Conservation (phyloP, 2,797 vertebrate genomes). For the Synanceia verrucosa region DNA sequence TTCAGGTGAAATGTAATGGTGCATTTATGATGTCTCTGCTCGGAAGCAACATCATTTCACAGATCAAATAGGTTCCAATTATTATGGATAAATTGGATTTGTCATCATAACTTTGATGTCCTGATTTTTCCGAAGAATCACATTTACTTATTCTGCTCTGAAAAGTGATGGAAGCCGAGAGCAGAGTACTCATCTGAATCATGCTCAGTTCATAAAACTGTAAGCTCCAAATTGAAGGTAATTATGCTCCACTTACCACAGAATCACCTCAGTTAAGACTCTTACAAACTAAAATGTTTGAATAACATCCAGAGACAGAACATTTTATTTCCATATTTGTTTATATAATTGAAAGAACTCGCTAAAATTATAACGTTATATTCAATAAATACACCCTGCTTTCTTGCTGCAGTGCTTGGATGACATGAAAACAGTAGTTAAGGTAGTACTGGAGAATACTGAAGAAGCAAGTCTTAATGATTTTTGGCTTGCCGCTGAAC, state of each 20-base stretch:
- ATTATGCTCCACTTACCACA: constrained; percentile 69
- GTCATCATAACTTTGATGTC: constrained; percentile 3
- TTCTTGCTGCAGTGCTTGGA: not conserved
- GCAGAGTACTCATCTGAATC: constrained; percentile 52
- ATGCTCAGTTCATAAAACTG: constrained; percentile 59
- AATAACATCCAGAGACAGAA: constrained; percentile 42
- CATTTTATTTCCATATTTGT: constrained; percentile 49
- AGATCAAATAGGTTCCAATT: constrained; percentile 8
- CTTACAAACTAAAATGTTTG: constrained; percentile 56
- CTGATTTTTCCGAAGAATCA: constrained; percentile 2
- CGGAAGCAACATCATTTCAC: constrained; percentile 14
- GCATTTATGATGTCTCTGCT: constrained; percentile 1
- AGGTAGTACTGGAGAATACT: constrained; percentile 17
- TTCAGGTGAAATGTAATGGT: constrained; percentile 30
- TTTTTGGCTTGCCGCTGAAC: constrained; percentile 27
- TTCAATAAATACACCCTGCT: constrained; percentile 6
- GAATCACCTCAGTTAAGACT: constrained; percentile 65
- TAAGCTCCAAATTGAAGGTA: constrained; percentile 63
- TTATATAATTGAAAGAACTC: constrained; percentile 52
- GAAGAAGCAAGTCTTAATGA: constrained; percentile 10
- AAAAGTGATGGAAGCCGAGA: constrained; percentile 38
- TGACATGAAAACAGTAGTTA: constrained; percentile 30
- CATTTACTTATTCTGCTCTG: constrained; percentile 2
- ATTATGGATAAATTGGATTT: constrained; percentile 26
- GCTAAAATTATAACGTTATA: constrained; percentile 17